A percentile compares a stretch with the other conserved stretches of the same genome.
Evolutionary conservation across 1,140 invertebrate species (phyloP).

Genomic region (Sinella curviseta): DNA sequence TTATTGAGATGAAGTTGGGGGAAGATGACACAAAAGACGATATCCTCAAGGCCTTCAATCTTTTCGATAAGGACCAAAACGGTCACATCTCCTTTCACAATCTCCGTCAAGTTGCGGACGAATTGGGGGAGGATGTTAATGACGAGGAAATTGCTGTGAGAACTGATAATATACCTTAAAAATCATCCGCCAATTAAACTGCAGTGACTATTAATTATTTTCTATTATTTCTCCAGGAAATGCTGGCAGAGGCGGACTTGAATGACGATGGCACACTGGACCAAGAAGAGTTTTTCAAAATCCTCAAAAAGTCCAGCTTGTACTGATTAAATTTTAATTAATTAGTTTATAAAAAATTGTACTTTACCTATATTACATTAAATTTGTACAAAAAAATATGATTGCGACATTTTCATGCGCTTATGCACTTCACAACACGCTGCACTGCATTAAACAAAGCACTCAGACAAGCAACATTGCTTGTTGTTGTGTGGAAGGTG

Average conservation of each 20-base stretch:
- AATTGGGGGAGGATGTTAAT: conserved; percentile 90
- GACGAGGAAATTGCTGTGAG: conserved; percentile 82
- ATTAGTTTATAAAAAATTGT: too few relatives aligned
- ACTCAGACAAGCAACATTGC: too few relatives aligned
- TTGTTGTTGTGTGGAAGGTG: too few relatives aligned
- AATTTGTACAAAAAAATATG: too few relatives aligned
- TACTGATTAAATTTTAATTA: too few relatives aligned
- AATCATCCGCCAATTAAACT: not conserved
- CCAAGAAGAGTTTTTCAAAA: conserved; percentile 90
- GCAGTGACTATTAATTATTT: conserved; percentile 5
- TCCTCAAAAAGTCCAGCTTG: conserved; percentile 97
- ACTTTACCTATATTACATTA: too few relatives aligned
- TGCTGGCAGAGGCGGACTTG: conserved; percentile 95
- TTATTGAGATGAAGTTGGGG: conserved; percentile 94
- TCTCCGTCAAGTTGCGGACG: conserved; percentile 90
- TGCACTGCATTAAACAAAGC: too few relatives aligned
- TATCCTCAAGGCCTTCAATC: conserved; percentile 90
- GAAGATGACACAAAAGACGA: conserved; percentile 96
- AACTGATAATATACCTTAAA: conserved; percentile 11
- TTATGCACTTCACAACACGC: too few relatives aligned
- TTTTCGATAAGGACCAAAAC: conserved; percentile 92
- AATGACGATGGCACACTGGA: conserved; percentile 95
- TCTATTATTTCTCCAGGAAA: conserved; percentile 69
- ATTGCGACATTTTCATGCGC: too few relatives aligned
- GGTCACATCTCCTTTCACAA: conserved; percentile 95